Evolutionary conservation across 92 coral and sea anemone genomes (phyloP), one percentile per base, ranked within the genome.

Genomic region (Diadumene lineata): DNA sequence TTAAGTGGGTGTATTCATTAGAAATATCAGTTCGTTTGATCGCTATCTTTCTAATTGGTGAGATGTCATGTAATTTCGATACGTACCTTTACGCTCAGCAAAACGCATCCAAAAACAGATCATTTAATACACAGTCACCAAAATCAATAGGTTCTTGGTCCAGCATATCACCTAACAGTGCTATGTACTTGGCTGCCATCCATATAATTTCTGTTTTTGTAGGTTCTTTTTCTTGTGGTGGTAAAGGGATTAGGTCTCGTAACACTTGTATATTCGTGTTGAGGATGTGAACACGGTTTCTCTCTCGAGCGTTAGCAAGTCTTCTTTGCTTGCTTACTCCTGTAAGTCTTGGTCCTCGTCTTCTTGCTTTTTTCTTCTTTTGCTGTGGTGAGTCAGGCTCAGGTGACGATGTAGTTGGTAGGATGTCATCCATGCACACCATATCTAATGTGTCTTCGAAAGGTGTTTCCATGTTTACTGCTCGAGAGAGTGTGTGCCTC

Each of bases 301-400:
- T 84, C 77, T 91, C 97, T 50, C 97, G 86, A 32, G 92, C 97
- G 70, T 91, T 91, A 58, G 97, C 97, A 64, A 91, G 64, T 38
- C 90, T 77, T 28, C 97, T 85, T 73, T 91, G 97, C 70, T 87
- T 91, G 81, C 97, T 91, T 7, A 91, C 83, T 13, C 97, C 97
- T 0, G 97, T 91, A 1, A 91, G 81, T 15, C 97, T 82, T 0
- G 90, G 97, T 0, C 88, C 90, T 7, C 92, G 87, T 13, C 97
- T 74, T 67, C 84, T 85, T 22, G 82, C 83, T 67, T 87, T 83
- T 53, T 82, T 87, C 58, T 78, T 91, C 66, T 87, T 85, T 46
- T 84, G 75, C 64, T 78, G 82, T 30, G 82, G 82, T 17, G 82
- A 78, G 24, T 78, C 82, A 1, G 82, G 64, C 19, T 78, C 82